Conservation (phyloP, 1,140 invertebrate genomes). For the Venustaconcha ellipsiformis region DNA sequence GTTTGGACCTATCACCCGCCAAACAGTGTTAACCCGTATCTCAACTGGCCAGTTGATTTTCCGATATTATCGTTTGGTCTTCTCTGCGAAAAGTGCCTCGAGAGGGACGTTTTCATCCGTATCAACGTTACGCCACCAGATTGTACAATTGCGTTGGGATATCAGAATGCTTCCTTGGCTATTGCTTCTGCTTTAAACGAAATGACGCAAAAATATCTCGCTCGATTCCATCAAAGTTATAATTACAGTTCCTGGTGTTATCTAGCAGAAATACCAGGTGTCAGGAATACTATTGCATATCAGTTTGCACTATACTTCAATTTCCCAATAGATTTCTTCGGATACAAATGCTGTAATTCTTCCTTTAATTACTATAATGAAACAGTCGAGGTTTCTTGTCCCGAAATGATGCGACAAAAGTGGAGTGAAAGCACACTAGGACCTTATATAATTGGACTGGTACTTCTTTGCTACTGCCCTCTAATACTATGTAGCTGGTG, state of each 20-base stretch:
- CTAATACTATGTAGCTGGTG: not conserved
- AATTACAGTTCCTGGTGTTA: constrained; percentile 16
- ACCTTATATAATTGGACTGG: constrained; percentile 5
- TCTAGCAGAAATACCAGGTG: constrained; percentile 7
- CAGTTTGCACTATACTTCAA: constrained; percentile 5
- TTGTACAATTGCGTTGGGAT: constrained; percentile 5
- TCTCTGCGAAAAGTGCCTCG: not conserved
- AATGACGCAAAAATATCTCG: constrained; percentile 5
- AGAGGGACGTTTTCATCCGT: not conserved
- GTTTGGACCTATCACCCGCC: constrained; percentile 16
- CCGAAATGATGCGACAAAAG: not conserved
- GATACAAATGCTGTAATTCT: constrained; percentile 14
- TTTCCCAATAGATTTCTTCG: constrained; percentile 2
- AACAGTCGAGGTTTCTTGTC: not conserved
- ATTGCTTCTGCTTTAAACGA: not conserved
- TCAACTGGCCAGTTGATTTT: constrained; percentile 22
- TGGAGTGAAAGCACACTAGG: not conserved
- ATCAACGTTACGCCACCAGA: not conserved
- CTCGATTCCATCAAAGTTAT: not conserved
- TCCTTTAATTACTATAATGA: not conserved
- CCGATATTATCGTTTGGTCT: constrained; percentile 10
- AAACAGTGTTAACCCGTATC: constrained; percentile 1
- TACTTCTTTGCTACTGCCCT: constrained; percentile 3
- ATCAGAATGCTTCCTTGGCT: not conserved
- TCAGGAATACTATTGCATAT: constrained; percentile 5